phyloP scores from a whole-genome alignment of 2,113 vertebrate genomes.

The Riparia riparia region DNA sequence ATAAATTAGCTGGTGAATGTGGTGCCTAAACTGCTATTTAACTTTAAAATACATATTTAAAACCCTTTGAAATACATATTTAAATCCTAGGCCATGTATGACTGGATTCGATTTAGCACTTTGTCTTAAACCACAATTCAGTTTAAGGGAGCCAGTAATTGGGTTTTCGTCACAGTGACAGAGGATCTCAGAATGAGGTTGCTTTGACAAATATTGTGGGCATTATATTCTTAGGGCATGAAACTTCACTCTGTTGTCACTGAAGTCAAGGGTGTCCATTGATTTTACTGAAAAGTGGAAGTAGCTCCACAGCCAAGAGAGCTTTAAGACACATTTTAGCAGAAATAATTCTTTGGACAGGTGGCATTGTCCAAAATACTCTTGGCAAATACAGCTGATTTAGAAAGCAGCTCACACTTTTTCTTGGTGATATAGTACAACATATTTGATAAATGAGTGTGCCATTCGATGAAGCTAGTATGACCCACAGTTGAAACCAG shows the following conservation, averaged over 20 bases:
- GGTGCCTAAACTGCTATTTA: neutral
- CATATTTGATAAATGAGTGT: neutral
- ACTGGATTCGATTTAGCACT: constrained; percentile 35
- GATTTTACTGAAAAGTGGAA: constrained; percentile 51
- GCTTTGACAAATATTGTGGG: constrained; percentile 52
- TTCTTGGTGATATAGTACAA: neutral
- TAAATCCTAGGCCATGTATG: neutral
- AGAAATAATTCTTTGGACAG: constrained; percentile 39
- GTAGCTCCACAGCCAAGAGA: neutral
- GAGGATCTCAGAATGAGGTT: constrained; percentile 12
- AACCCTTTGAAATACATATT: neutral
- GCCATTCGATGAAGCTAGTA: neutral
- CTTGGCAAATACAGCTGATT: constrained; percentile 12
- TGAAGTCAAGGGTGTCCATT: constrained; percentile 31
- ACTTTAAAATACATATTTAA: constrained; percentile 1
- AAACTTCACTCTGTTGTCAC: constrained; percentile 34
- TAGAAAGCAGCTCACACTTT: constrained; percentile 7
- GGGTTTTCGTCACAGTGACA: neutral
- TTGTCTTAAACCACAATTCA: constrained; percentile 26
- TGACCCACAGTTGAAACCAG: constrained; percentile 11
- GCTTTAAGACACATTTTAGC: constrained; percentile 19
- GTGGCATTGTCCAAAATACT: constrained; percentile 42
- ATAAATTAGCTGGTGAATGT: neutral
- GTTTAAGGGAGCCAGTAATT: constrained; percentile 8
- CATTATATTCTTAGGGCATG: constrained; percentile 16